Base-by-base conservation (phyloP, 2,888 invertebrate genomes). In the Aricia artaxerxes region DNA sequence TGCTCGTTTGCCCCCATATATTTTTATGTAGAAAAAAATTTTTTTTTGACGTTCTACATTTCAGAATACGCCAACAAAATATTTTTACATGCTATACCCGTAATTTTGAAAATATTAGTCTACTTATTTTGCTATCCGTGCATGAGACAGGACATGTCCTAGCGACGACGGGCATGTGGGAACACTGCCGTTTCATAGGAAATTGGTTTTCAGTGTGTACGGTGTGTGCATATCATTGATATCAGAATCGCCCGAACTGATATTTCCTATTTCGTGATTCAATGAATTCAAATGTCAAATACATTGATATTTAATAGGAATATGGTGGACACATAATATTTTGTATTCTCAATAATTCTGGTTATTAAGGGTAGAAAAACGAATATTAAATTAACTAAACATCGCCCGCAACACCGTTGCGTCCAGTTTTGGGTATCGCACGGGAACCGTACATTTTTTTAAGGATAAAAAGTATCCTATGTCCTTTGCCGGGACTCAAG, bases 221-320 rank as follows among this genome's bases (percentile, higher is more conserved):
- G 35, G 69, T 35, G 69, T 35, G 35, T 69, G 69, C 13, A 69
- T 31, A 69, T 69, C 11, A 69, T 69, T 69, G 69, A 69, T 69
- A 35, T 69, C 69, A 69, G 69, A 69, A 69, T 64, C 69, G 69
- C 35, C 69, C 69, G 31, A 31, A 69, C 69, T 13, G 69, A 69
- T 69, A 69, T 69, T 69, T 35, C 35, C 69, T 35, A 35, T 69
- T 69, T 69, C 31, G 64, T 64, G 69, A 69, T 69, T 13, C 13
- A 35, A 35, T 4, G 11, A 69, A 13, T 69, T 69, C 64, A 35
- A 69, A 69, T 35, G 31, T 69, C 11, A 11, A 69, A 35, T 69
- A 35, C 3, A 69, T 64, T 64, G 31, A 31, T 49, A 49, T 11
- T 53, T 53, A 0, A 13, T 53, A 11, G 53, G 53, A 53, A 53